A percentile compares a stretch with the other conserved stretches of the same genome.
Evolutionary conservation across 2,888 invertebrate species (phyloP).

Genomic region (Megalurothrips usitatus): DNA sequence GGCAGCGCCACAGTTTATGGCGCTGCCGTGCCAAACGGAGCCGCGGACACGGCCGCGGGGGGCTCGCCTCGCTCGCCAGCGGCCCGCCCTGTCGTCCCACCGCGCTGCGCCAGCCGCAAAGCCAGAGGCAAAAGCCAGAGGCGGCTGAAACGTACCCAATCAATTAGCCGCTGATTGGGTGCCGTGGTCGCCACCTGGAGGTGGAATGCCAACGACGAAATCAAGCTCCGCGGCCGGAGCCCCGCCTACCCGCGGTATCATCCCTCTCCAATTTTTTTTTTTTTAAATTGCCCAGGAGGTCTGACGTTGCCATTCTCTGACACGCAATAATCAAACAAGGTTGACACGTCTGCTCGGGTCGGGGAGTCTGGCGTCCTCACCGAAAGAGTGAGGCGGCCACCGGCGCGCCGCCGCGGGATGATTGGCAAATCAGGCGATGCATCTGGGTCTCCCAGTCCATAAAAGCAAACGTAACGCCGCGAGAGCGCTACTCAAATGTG

Average conservation of each 20-base stretch:
- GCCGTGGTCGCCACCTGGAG: not conserved
- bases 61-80: too few relatives aligned
- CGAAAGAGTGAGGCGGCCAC: not conserved
- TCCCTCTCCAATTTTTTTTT: too few relatives aligned
- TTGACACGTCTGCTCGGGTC: too few relatives aligned
- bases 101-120: too few relatives aligned
- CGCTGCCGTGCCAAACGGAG: not conserved
- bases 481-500: not conserved
- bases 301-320: too few relatives aligned
- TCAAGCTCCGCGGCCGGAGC: not conserved
- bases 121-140: not conserved
- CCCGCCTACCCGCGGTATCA: too few relatives aligned
- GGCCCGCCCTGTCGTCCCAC: not conserved
- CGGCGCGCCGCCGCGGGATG: not conserved
- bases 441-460: constrained; percentile 6
- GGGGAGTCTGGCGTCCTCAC: too few relatives aligned
- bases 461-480: not conserved
- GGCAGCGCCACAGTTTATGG: not conserved
- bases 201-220: too few relatives aligned
- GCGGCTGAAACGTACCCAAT: not conserved
- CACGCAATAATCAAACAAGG: too few relatives aligned
- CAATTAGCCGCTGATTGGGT: not conserved
- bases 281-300: too few relatives aligned
- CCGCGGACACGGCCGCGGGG: too few relatives aligned
- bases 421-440: constrained; percentile 11